Base-by-base conservation (phyloP, 2,797 vertebrate genomes). In the Acrocephalus scirpaceus region DNA sequence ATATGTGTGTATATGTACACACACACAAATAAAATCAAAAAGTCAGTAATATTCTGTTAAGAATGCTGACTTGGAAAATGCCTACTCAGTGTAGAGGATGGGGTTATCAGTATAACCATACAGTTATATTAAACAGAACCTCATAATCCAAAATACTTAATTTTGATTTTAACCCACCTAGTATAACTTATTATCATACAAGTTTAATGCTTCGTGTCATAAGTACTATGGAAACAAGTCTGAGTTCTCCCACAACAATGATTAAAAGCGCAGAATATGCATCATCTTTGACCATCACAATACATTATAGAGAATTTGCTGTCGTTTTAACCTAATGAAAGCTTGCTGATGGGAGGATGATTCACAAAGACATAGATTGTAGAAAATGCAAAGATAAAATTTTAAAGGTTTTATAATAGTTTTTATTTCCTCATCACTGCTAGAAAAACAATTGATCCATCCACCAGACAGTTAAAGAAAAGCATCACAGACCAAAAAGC, bases 191-290 rank as follows among this genome's bases (percentile, higher is more conserved):
- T 5, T 40, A 44, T 23, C 3, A 67, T 8, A 11, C 5, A 62
- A 34, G 3, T 81, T 81, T 45, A 81, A 56, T 65, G 22, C 2
- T 10, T 70, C 2, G 0, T 73, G 5, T 40, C 18, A 9, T 69
- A 58, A 70, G 4, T 13, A 38, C 32, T 62, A 40, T 3, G 11
- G 29, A 86, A 78, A 62, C 16, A 62, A 16, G 8, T 56, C 19
- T 2, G 0, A 0, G 10, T 34, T 79, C 82, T 87, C 5, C 40
- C 69, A 15, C 2, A 8, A 56, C 25, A 62, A 14, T 3, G 6
- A 56, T 36, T 71, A 47, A 74, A 84, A 85, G 13, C 19, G 48
- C 18, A 61, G 44, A 58, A 36, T 18, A 50, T n/a, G 16, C 30
- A 67, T 47, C 9, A 47, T 23, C 54, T 84, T 76, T 79, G 36